Base-by-base conservation (phyloP, 2,888 invertebrate species). In the Diabrotica balteata region DNA sequence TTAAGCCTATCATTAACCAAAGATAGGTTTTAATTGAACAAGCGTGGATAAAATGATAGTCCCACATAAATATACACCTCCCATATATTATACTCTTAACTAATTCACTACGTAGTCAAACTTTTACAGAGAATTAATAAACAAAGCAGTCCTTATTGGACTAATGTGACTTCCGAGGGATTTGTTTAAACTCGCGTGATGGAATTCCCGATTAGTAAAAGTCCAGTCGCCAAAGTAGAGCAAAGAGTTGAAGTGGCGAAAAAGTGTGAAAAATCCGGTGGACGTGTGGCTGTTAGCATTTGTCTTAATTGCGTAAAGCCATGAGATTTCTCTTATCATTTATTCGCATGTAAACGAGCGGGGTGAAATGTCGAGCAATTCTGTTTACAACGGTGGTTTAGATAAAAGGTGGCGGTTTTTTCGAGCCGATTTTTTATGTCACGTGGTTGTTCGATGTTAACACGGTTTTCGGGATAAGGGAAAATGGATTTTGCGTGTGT, bases 241-340 rank as follows among this genome's bases (percentile, higher is more conserved):
- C 17, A 49, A 50, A 50, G 45, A 51, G 10, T 17, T 10, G 9
- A n/a, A 42, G 10, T 22, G 10, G 11, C 22, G 11, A 59, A 52
- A 59, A 64, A 58, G 52, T 51, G 51, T 22, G 46, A 58, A 64
- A 64, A 58, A 58, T 64, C 44, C 43, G 11, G 46, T 54, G 62
- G 46, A 47, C 49, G 63, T 46, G 50, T 59, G 46, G 45, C 63
- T 77, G 76, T 77, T 80, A 76, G 74, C 76, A 77, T 78, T 77
- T 72, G 74, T 62, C 77, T 77, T 78, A 80, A 79, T 79, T 80
- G 79, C 76, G 75, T 76, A 72, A 75, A 76, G 74, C 75, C 78
- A 77, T 74, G 77, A 77, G 76, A 78, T 78, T 80, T 79, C 77
- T 78, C 78, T 80, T 79, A 80, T 79, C 78, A 78, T 80, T 55